phyloP scores from a whole-genome alignment of 2,113 vertebrate genomes.

The Pica pica region DNA sequence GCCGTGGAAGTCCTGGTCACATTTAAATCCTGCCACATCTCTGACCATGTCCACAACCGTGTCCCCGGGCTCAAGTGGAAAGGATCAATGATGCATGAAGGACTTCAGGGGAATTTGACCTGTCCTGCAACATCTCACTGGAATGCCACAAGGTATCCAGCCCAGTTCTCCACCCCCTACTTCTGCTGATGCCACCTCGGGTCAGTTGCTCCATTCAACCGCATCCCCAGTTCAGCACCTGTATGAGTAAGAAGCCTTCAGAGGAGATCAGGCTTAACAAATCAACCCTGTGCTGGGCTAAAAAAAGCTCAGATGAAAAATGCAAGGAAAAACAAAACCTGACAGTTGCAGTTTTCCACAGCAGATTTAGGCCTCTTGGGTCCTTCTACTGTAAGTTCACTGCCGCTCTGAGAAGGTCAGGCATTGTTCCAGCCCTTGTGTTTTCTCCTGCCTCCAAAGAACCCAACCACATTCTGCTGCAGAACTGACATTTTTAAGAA shows the following conservation, averaged over 20 bases:
- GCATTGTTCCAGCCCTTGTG: slow-evolving; percentile 3
- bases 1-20: neutral
- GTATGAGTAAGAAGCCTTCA: neutral
- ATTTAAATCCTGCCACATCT: neutral
- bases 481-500: slow-evolving; percentile 29
- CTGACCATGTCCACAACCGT: neutral
- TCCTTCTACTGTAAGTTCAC: slow-evolving; percentile 47
- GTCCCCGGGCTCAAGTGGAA: neutral
- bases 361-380: slow-evolving; percentile 44
- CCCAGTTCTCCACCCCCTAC: neutral
- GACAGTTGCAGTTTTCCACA: slow-evolving; percentile 31
- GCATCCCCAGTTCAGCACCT: neutral
- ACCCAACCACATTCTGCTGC: neutral
- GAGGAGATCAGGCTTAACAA: neutral
- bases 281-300: neutral
- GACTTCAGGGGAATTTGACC: neutral
- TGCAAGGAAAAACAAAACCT: neutral
- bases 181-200: neutral
- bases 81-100: neutral
- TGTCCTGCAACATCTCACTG: neutral
- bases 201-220: neutral
- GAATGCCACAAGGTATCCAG: neutral
- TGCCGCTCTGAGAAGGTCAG: slow-evolving; percentile 36
- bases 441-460: slow-evolving; percentile 39
- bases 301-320: slow-evolving; percentile 39